These are phyloP conservation scores for Sprattus sprattus DNA, from an alignment of 2,113 vertebrate species.

Conservation along the genomic window DNA sequence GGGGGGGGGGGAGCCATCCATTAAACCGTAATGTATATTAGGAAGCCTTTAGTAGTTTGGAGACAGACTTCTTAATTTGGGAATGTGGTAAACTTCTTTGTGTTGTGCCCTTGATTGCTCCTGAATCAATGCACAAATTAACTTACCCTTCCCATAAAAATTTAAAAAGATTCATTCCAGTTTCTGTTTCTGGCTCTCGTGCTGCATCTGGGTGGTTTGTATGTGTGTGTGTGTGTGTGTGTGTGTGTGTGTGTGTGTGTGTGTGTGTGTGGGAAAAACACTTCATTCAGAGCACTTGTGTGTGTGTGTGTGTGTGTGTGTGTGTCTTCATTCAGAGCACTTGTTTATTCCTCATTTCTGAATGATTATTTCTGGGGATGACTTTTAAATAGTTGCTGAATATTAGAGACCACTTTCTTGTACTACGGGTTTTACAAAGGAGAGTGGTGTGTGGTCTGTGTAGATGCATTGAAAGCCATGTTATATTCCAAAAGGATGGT, in stretches of 20 bases:
- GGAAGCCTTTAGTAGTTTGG: not conserved
- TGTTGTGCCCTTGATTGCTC: not conserved
- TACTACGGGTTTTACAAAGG: too few relatives aligned
- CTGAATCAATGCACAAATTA: not conserved
- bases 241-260: too few relatives aligned
- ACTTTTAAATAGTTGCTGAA: too few relatives aligned
- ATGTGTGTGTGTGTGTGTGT: too few relatives aligned
- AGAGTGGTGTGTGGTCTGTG: too few relatives aligned
- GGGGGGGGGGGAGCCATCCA: too few relatives aligned
- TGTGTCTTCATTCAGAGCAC: not conserved
- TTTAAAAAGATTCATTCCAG: not conserved
- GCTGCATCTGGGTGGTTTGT: not conserved
- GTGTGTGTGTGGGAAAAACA: not conserved
- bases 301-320: too few relatives aligned
- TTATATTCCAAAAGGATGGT: too few relatives aligned
- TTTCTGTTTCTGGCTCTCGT: not conserved
- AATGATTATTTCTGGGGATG: not conserved
- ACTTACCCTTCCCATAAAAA: not conserved
- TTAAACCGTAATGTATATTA: too few relatives aligned
- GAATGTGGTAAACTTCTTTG: not conserved
- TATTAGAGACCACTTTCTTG: too few relatives aligned
- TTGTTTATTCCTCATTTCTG: not conserved
- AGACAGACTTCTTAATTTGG: not conserved
- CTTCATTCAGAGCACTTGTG: not conserved
- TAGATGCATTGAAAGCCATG: too few relatives aligned